Percentiles rank a stretch among this genome's conserved stretches.
Evolutionary conservation across 2,888 invertebrate genomes (phyloP).

Genomic region (Pyrgus malvae): DNA sequence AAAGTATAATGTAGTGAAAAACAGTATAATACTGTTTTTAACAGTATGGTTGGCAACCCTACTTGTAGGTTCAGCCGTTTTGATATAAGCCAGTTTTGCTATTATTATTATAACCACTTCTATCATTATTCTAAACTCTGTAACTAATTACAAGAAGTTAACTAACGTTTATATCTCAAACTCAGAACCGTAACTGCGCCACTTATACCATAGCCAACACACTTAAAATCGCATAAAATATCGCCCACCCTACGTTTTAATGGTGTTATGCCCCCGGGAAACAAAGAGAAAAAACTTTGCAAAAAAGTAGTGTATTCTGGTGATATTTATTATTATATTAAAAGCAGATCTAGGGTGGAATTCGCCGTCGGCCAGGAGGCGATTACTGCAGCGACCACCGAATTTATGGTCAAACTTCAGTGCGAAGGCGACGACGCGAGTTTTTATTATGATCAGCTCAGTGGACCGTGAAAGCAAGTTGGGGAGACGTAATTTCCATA

Average conservation of each 20-base stretch:
- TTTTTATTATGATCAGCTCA: slow-evolving; percentile 83
- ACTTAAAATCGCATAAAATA: slow-evolving; percentile 81
- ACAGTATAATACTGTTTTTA: no score
- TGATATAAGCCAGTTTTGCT: no score
- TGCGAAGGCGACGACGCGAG: slow-evolving; percentile 78
- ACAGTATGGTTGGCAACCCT: no score
- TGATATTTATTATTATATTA: slow-evolving; percentile 80
- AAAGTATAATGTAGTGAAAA: no score
- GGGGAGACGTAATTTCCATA: slow-evolving; percentile 79
- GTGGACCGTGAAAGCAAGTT: slow-evolving; percentile 82
- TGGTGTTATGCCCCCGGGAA: slow-evolving; percentile 69
- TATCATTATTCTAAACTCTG: no score
- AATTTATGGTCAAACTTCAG: slow-evolving; percentile 83
- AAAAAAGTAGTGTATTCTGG: slow-evolving; percentile 70
- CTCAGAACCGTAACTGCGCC: slow-evolving; percentile 51
- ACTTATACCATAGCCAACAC: slow-evolving; percentile 70
- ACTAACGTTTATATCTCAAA: neutral
- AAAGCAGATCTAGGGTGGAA: slow-evolving; percentile 69
- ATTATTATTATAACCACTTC: no score
- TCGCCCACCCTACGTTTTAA: slow-evolving; percentile 74
- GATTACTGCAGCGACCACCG: slow-evolving; percentile 70
- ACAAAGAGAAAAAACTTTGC: slow-evolving; percentile 67
- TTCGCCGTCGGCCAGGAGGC: slow-evolving; percentile 62
- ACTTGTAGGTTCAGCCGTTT: no score
- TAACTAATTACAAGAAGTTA: neutral